Evolutionary conservation across 1,140 invertebrate genomes (phyloP).

Genomic region (Melipona quadrifasciata): DNA sequence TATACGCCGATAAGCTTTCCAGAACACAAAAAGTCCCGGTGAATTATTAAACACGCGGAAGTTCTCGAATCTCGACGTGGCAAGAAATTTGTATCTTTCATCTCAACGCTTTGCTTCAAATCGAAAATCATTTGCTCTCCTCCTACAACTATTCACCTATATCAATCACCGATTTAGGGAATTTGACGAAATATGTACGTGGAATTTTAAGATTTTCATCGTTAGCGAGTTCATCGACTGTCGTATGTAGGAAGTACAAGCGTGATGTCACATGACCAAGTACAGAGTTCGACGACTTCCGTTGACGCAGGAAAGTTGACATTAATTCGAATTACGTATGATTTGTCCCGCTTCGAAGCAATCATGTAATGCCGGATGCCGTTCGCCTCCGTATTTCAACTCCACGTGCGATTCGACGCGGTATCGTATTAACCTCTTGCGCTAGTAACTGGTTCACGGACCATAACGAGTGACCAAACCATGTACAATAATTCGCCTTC

Average conservation of each 20-base stretch:
- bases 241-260: not conserved
- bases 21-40: not conserved
- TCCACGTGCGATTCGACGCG: slow-evolving; percentile 34
- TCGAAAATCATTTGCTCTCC: not conserved
- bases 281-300: slow-evolving; percentile 10
- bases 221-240: not conserved
- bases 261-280: not conserved
- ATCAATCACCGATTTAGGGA: not conserved
- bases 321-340: slow-evolving; percentile 21
- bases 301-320: slow-evolving; percentile 27
- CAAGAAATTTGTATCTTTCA: not conserved
- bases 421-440: not conserved
- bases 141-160: not conserved
- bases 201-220: not conserved
- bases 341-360: slow-evolving; percentile 19
- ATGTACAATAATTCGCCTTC: too few relatives aligned
- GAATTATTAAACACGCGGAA: not conserved
- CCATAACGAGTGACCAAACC: too few relatives aligned
- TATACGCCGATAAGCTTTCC: not conserved
- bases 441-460: too few relatives aligned
- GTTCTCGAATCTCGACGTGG: not conserved
- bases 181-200: not conserved
- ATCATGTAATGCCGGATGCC: slow-evolving; percentile 25
- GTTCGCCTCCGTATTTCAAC: slow-evolving; percentile 22
- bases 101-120: too few relatives aligned